Percentiles rank a stretch among this genome's conserved stretches.
phyloP scores from a whole-genome alignment of 1,140 invertebrate genomes.

The Penaeus vannamei region DNA sequence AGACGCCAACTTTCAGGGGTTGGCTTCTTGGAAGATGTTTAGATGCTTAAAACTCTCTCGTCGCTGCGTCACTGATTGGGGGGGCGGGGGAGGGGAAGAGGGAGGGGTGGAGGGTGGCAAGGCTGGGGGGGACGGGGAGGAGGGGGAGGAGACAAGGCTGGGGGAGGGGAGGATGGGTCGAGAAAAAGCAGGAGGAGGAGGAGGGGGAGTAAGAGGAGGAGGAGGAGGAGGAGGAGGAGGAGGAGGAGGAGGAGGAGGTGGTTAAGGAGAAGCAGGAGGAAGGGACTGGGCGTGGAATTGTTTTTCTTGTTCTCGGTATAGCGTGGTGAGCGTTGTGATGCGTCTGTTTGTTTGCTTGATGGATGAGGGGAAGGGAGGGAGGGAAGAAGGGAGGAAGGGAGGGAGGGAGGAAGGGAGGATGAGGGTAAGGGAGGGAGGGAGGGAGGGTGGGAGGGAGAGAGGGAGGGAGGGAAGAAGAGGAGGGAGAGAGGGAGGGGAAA shows the following conservation, averaged over 20 bases:
- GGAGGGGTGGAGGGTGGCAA: not conserved
- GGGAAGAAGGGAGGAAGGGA: not conserved
- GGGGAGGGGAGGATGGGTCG: too few species aligned
- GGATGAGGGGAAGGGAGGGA: not conserved
- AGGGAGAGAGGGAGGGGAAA: not conserved
- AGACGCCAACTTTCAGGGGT: too few species aligned
- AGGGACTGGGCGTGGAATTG: too few species aligned
- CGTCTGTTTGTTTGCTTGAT: not conserved
- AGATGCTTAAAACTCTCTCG: too few species aligned
- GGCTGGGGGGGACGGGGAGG: not conserved
- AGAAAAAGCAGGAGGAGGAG: not conserved
- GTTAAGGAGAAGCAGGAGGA: too few species aligned
- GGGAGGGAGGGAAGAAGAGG: not conserved
- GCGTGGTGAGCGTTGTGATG: too few species aligned
- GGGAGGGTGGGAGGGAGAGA: too few species aligned
- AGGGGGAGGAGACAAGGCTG: not conserved
- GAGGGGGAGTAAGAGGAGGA: too few species aligned
- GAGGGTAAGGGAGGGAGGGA: not conserved
- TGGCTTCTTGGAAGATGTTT: too few species aligned
- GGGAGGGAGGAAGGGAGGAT: not conserved
- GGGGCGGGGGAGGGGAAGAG: not conserved
- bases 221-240: not conserved
- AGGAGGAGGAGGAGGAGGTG: too few species aligned
- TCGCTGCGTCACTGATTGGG: too few species aligned
- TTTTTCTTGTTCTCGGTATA: too few species aligned